A percentile compares a stretch with the other conserved stretches of the same genome.
Conservation (phyloP, 2,888 invertebrate species). For the Idaea straminata region DNA sequence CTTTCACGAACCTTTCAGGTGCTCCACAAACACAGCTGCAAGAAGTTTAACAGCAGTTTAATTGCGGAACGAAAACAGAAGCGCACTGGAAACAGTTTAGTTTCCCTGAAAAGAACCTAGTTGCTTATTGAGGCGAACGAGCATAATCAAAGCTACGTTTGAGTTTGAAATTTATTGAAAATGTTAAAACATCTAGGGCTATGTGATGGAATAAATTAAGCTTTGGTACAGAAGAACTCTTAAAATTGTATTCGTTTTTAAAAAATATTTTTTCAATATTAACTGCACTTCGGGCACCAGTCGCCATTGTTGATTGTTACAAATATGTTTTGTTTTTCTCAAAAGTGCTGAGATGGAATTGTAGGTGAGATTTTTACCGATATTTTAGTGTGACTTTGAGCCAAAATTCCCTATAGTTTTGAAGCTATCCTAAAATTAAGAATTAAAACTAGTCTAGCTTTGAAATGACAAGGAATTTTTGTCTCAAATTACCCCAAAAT, state of each 20-base stretch:
- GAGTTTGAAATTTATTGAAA: slow-evolving; percentile 58
- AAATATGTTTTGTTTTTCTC: too few species aligned
- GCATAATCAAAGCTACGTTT: slow-evolving; percentile 46
- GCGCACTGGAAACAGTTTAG: slow-evolving; percentile 73
- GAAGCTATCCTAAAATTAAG: too few species aligned
- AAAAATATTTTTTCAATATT: not conserved
- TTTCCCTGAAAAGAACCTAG: slow-evolving; percentile 70
- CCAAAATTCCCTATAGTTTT: too few species aligned
- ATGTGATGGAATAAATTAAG: slow-evolving; percentile 38
- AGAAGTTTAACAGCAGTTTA: slow-evolving; percentile 79
- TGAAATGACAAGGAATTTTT: too few species aligned
- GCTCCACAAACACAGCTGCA: slow-evolving; percentile 75
- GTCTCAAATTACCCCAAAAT: too few species aligned
- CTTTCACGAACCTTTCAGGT: slow-evolving; percentile 74
- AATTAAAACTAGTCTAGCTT: too few species aligned
- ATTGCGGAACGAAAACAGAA: slow-evolving; percentile 77
- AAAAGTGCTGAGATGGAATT: too few species aligned
- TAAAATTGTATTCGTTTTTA: not conserved
- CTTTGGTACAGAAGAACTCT: slow-evolving; percentile 23
- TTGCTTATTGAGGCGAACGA: slow-evolving; percentile 55
- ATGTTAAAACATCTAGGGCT: slow-evolving; percentile 40
- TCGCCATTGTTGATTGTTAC: too few species aligned
- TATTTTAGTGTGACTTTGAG: too few species aligned
- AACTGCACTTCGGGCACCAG: too few species aligned
- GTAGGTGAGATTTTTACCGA: too few species aligned